phyloP scores from a whole-genome alignment of 92 coral and sea anemone genomes.

The Bergia sp. region DNA sequence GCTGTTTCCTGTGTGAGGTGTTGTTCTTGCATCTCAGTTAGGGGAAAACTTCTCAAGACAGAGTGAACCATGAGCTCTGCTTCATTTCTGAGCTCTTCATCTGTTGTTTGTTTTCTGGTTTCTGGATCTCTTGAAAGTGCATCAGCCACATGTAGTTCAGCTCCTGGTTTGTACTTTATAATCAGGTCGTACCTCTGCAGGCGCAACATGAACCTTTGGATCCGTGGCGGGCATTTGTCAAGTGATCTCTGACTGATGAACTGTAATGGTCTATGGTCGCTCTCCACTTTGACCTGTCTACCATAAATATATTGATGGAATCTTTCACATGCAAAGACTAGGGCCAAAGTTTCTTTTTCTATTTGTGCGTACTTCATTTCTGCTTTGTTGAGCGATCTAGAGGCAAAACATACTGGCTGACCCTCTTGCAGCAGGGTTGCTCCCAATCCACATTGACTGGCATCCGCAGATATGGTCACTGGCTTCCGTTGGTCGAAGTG shows the following conservation, averaged over 20 bases:
- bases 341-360: background rate
- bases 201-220: background rate
- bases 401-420: background rate
- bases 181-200: background rate
- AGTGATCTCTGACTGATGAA: background rate
- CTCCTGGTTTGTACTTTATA: background rate
- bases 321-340: background rate
- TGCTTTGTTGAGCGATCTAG: background rate
- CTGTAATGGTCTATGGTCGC: background rate
- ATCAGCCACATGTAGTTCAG: background rate
- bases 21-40: background rate
- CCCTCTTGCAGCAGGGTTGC: slow-evolving; percentile 30
- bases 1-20: background rate
- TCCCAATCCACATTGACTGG: slow-evolving; percentile 24
- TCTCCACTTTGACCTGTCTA: background rate
- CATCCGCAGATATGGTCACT: slow-evolving; percentile 9
- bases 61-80: background rate
- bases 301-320: background rate
- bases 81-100: background rate
- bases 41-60: background rate
- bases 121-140: background rate
- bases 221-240: background rate
- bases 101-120: background rate
- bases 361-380: background rate
- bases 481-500: slow-evolving; percentile 6